Base-by-base conservation (phyloP, 2,888 invertebrate species). In the Meloe dianella region DNA sequence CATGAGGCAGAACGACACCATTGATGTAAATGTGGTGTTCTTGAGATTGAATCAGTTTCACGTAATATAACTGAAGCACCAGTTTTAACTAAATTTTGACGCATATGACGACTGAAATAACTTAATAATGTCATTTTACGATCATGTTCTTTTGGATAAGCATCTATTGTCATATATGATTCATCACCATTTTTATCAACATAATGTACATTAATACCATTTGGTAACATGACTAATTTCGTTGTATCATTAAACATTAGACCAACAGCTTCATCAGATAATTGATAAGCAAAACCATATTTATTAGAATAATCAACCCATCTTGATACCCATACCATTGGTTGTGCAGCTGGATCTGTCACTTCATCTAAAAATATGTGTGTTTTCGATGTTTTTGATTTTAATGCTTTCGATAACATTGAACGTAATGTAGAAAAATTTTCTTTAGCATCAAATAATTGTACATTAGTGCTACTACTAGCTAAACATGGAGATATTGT, bases 171-270 rank as follows among this genome's bases (percentile, higher is more conserved):
- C 89, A 96, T 93, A 81, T 97, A 98, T 70, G 91, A 88, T 83
- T 99, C 99, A 58, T 90, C 89, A 61, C 95, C 94, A 79, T 92
- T 92, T 75, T 94, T 91, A 80, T 97, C 96, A 77, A 98, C 95
- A 83, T 99, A 99, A 84, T 98, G 98, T 58, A 99, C 93, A 81
- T 97, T 96, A 70, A 92, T 89, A 85, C 93, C 95, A 83, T 98
- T 96, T 35, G 95, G 90, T 60, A 98, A 87, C 86, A 98, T 90
- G 73, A 98, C 92, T 14, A 99, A 89, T 79, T 97, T 94, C 9
- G 98, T 97, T 72, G 94, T 93, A 84, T 99, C 99, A 83, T 99
- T 99, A 86, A 97, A 99, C 89, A 98, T 93, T 47, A 99, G 98
- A 30, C 99, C 99, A 70, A 98, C 95, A 76, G 96, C 95, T 85